Percentiles rank a stretch among this genome's conserved stretches.
Conservation (phyloP, 2,797 vertebrate species). For the Allobates femoralis region DNA sequence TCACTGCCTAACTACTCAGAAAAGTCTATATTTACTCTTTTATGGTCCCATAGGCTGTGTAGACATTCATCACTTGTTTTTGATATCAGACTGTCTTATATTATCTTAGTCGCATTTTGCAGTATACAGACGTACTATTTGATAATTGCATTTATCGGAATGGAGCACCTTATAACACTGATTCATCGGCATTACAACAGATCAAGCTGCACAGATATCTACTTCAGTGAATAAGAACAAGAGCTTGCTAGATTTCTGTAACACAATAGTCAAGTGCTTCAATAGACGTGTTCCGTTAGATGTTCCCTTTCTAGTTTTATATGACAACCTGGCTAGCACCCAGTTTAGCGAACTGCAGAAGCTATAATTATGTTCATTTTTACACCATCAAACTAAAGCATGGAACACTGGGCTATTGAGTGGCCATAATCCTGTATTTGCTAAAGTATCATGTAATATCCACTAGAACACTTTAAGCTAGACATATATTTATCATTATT, state of each 20-base stretch:
- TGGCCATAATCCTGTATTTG: neutral
- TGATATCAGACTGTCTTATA: neutral
- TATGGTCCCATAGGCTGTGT: neutral
- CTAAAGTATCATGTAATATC: neutral
- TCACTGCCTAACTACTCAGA: too few species aligned
- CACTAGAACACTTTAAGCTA: neutral
- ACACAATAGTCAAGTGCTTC: neutral
- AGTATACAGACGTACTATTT: neutral
- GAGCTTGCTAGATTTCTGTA: neutral
- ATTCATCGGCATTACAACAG: neutral
- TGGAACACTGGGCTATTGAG: neutral
- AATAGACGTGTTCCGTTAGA: neutral
- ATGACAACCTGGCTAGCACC: neutral
- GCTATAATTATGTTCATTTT: neutral
- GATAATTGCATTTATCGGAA: neutral
- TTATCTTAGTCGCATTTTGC: neutral
- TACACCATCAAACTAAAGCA: neutral
- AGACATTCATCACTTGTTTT: neutral
- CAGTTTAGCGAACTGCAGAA: neutral
- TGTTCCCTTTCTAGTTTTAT: neutral
- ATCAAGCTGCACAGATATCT: neutral
- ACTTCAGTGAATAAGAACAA: neutral
- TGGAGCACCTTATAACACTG: neutral
- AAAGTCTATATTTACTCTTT: neutral
- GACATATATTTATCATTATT: neutral